Base-by-base conservation (phyloP, 2,888 invertebrate species). In the Lymantria dispar region DNA sequence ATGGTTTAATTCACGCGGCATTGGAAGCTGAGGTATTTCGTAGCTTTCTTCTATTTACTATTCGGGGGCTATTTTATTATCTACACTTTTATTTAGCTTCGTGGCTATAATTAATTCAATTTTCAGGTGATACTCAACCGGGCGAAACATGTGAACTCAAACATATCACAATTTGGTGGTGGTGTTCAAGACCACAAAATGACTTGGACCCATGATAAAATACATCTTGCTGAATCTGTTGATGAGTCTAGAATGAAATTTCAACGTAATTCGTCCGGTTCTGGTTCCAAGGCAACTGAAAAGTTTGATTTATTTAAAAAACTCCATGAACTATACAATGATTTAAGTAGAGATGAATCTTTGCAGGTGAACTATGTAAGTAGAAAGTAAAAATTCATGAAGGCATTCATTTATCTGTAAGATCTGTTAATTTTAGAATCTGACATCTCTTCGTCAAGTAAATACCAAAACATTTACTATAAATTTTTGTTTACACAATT, bases 1-100 rank as follows among this genome's bases (percentile, higher is more conserved):
- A 91, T 91, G 90, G 90, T 87, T 90, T 91, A 90, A 89, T 90
- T 89, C 90, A 91, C 89, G 89, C 91, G 87, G 90, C 91, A 91
- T 86, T 89, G 86, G 91, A 91, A 87, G 91, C 91, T 82, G 89
- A 91, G 91, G 91, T 87, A 85, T 78, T 81, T 78, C 67, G 64
- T 68, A 80, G 75, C 77, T 80, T 82, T 82, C 76, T 73, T 74
- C 65, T 74, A 64, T 72, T 70, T 67, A 64, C 70, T 63, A 71
- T 63, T 65, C 52, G 67, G 62, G 66, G 58, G 54, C 65, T 60
- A 68, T 60, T 56, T 63, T 54, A 33, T 50, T 45, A 62, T 56
- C 47, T 49, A 45, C 54, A 31, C 52, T 58, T 55, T 48, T 57
- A 42, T 52, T 44, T 42, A 47, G 47, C 43, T 47, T 65, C 59